Base-by-base conservation (phyloP, 2,797 vertebrate genomes). In the Clarias fuscus region DNA sequence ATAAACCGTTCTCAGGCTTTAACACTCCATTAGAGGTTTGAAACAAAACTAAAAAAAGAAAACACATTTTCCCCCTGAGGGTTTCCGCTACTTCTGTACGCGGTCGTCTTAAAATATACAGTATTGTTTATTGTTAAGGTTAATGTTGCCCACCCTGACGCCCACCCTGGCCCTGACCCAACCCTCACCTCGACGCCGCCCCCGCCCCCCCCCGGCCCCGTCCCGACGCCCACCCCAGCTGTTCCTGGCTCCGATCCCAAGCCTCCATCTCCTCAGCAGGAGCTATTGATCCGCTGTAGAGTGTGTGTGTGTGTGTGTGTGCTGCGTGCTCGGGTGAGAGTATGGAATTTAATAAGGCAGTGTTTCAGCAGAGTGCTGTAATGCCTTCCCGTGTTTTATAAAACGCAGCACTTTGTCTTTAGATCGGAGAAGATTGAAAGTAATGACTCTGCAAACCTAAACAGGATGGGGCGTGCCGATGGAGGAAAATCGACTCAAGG, bases 231-330 rank as follows among this genome's bases (percentile, higher is more conserved):
- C 78, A 48, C 33, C 30, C 4, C 0, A n/a, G 24, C 72, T 17
- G 1, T 27, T n/a, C 22, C 59, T 40, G 58, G 33, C 77, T 37
- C 53, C 14, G 56, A 33, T 59, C 53, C 56, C 10, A 5, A 1
- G 20, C 61, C 30, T 61, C 58, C 33, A 10, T n/a, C 40, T 20
- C 17, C 79, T 18, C 79, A 53, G 40, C 18, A 30, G 62, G 79
- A 65, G 61, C 18, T 67, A 82, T 82, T 30, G 79, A 82, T 67
- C 40, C n/a, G 24, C 24, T 53, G 62, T 82, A 48, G 7, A 62
- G 33, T 40, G 33, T 37, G 37, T 37, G 37, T 37, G 37, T 37
- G 33, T 40, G 33, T 37, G 37, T 37, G 37, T 37, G 37, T 37
- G 75, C 1, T 27, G 24, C 4, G 1, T 15, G 43, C 43, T 13